Evolutionary conservation across 2,113 vertebrate genomes (phyloP), one percentile per base, ranked within the genome.

Genomic region (Haemorhous mexicanus): DNA sequence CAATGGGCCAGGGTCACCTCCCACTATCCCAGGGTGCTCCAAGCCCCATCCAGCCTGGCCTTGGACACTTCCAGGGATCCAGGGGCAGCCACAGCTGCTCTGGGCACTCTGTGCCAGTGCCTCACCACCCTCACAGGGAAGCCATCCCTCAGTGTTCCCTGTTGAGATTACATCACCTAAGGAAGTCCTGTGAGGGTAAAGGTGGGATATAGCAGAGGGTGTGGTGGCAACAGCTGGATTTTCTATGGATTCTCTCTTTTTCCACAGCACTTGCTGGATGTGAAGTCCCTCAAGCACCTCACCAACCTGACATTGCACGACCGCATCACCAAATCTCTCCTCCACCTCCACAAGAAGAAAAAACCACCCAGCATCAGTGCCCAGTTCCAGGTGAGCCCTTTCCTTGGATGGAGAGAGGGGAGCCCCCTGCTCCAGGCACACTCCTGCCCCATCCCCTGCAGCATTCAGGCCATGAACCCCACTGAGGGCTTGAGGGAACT

Each of bases 321-420:
- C 97, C 99, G 99, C 77, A 99, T 99, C 87, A 99, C 99, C 84
- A 99, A 99, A 95, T 99, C 99, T 30, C 98, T 99, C 81, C 98
- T 99, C 52, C 99, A 99, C 95, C 98, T 99, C 72, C 99, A 99
- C 94, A 99, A 99, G 98, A 99, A 99, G 98, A 99, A 99, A 97
- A 99, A 99, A 76, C 99, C 99, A 0, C 99, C 99, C 73, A 99
- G 99, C 84, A 99, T 99, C 97, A 99, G 99, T 2, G 99, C 99
- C 41, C 99, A 99, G 96, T 99, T 99, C 96, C 99, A 99, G 99
- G 99, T 99, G 89, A 91, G 61, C 82, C 87, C 67, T 95, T 84
- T 22, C n/a, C 69, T 55, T 39, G 22, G 28, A 4, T 39, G 33
- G 56, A 39, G n/a, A 28, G 64, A 55, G 55, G 47, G 47, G 10